phyloP scores from a whole-genome alignment of 2,888 invertebrate genomes.

The Hirtodrosophila histrioides region DNA sequence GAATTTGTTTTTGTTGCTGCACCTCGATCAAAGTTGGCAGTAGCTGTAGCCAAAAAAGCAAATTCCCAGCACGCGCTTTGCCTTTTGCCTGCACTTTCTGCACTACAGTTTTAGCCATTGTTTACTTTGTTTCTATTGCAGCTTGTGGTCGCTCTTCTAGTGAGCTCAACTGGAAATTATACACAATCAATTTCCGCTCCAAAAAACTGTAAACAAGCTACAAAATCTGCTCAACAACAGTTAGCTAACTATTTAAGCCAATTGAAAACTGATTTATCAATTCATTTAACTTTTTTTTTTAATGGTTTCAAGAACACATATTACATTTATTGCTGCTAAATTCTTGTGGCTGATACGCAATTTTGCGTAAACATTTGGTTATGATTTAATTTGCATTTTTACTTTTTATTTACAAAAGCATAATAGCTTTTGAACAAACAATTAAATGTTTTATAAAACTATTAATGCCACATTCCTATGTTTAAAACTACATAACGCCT shows the following conservation, averaged over 20 bases:
- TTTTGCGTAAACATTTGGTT: no score
- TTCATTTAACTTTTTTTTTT: neutral
- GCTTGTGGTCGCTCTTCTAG: conserved; percentile 55
- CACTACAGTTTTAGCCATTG: conserved; percentile 44
- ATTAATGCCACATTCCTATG: no score
- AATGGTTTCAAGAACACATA: no score
- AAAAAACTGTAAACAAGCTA: conserved; percentile 62
- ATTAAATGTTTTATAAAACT: no score
- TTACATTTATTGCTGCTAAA: no score
- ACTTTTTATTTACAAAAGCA: no score
- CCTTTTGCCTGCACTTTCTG: conserved; percentile 48
- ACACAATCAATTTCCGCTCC: conserved; percentile 82
- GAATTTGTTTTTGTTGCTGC: conserved; percentile 9
- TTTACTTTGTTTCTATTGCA: conserved; percentile 29
- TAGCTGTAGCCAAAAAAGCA: conserved; percentile 35
- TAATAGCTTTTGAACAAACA: no score
- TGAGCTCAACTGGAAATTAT: conserved; percentile 72
- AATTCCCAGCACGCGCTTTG: conserved; percentile 63
- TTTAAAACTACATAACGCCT: no score
- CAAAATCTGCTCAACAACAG: conserved; percentile 43
- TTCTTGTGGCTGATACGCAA: no score
- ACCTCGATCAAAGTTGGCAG: conserved; percentile 49
- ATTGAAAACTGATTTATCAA: conserved; percentile 47
- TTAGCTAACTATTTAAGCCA: conserved; percentile 45
- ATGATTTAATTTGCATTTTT: no score